A percentile compares a stretch with the other conserved stretches of the same genome.
Conservation (phyloP, 2,797 vertebrate species). For the Mormyrops attenuatus region DNA sequence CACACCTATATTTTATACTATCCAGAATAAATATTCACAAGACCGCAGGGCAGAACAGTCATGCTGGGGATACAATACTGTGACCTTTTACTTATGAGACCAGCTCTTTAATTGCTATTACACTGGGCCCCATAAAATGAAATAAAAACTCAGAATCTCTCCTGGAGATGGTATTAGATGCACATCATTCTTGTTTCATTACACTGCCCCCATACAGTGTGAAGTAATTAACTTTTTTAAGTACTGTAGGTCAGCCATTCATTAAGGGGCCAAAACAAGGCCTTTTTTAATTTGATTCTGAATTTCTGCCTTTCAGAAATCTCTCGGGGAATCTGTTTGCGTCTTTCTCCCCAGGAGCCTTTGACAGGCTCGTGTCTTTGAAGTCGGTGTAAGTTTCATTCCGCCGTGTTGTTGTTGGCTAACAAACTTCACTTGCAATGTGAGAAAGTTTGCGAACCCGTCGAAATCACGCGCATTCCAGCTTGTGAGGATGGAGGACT, state of each 20-base stretch:
- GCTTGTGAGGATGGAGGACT: background rate
- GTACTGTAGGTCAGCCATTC: background rate
- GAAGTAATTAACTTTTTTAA: background rate
- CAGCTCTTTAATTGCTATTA: slow-evolving; percentile 9
- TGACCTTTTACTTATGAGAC: slow-evolving; percentile 10
- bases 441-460: background rate
- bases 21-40: slow-evolving; percentile 4
- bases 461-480: background rate
- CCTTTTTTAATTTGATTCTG: background rate
- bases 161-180: background rate
- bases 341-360: slow-evolving; percentile 81
- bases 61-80: background rate
- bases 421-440: background rate
- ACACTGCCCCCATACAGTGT: background rate
- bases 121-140: slow-evolving; percentile 1
- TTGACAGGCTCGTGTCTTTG: slow-evolving; percentile 81
- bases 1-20: background rate
- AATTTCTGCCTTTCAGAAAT: slow-evolving; percentile 65
- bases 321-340: slow-evolving; percentile 94
- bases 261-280: background rate
- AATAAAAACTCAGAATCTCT: background rate
- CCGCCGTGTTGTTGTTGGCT: background rate
- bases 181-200: background rate
- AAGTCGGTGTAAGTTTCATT: slow-evolving; percentile 79
- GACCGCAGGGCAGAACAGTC: background rate